Evolutionary conservation across 1,140 invertebrate genomes (phyloP), one percentile per base, ranked within the genome.

Genomic region (Drosophila guanche): DNA sequence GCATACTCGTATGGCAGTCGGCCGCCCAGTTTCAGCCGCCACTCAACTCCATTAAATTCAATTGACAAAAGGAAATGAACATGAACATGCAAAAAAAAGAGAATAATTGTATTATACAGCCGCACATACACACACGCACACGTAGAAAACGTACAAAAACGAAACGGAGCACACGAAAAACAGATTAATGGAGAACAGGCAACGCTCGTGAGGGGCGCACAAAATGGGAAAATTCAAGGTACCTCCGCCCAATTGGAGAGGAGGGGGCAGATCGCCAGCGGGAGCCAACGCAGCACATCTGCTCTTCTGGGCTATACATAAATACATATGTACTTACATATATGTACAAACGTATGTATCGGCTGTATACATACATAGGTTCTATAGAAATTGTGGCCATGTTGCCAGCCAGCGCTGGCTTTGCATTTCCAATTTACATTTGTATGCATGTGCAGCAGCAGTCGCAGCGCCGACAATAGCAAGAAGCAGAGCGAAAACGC

Each of bases 61-160:
- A 86, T 85, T 81, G 81, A 85, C 81, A 85, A 85, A 85, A 77
- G 81, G 81, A 85, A 85, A 85, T 85, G 81, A 85, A 85, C 81
- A 85, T 81, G 77, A 85, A 76, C 65, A 86, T 85, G 81, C 81
- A 73, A 85, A 85, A 85, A 84, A 71, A 14, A 41, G 56, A 84
- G 37, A 61, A 60, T 20, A 70, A 67, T 14, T 65, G 51, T 59
- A 54, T 76, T 51, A 62, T 60, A 76, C 54, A 52, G 53, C 42
- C 46, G 41, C 16, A 50, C 37, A 54, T 25, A 56, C 51, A 56
- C 7, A 16, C 20, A 45, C 0, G 4, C 8, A 33, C 8, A 10
- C 2, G 10, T 8, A 6, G 27, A 29, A 29, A 7, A 33, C 29
- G 7, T 33, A 37, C 33, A 37, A 37, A 37, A 37, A 37, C 33